Conservation (phyloP, 2,113 vertebrate genomes). For the Willisornis vidua region DNA sequence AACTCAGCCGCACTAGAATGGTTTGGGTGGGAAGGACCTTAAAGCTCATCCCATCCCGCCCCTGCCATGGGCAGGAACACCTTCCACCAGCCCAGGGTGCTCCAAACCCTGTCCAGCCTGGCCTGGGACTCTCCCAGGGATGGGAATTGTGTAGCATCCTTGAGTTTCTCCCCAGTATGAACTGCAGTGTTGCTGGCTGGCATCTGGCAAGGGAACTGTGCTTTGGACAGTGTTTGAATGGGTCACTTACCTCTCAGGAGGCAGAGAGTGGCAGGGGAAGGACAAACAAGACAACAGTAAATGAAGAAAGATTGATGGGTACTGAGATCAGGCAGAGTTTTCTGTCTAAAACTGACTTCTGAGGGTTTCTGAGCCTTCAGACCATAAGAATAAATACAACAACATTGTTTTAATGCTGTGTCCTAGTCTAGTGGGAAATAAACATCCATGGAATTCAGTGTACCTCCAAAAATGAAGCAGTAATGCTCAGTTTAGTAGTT, state of each 20-base stretch:
- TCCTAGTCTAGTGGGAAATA: neutral
- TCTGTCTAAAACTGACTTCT: neutral
- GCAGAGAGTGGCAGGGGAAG: neutral
- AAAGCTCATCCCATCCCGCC: neutral
- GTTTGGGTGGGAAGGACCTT: neutral
- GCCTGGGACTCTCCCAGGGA: neutral
- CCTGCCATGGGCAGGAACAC: neutral
- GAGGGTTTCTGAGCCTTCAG: neutral
- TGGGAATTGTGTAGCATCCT: neutral
- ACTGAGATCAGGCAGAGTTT: neutral
- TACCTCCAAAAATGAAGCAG: neutral
- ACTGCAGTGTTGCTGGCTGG: neutral
- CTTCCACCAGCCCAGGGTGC: neutral
- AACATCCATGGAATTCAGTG: neutral
- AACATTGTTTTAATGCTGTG: neutral
- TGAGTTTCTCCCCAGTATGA: neutral
- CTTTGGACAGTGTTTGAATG: neutral
- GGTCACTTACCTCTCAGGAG: neutral
- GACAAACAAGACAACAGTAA: neutral
- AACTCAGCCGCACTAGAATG: neutral
- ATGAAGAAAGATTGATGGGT: conserved; percentile 15
- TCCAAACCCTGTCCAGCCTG: neutral
- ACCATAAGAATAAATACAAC: neutral
- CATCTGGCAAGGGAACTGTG: neutral
- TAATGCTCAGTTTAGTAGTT: neutral